A percentile compares a stretch with the other conserved stretches of the same genome.
Conservation (phyloP, 2,888 invertebrate species). For the Tipula helvola region DNA sequence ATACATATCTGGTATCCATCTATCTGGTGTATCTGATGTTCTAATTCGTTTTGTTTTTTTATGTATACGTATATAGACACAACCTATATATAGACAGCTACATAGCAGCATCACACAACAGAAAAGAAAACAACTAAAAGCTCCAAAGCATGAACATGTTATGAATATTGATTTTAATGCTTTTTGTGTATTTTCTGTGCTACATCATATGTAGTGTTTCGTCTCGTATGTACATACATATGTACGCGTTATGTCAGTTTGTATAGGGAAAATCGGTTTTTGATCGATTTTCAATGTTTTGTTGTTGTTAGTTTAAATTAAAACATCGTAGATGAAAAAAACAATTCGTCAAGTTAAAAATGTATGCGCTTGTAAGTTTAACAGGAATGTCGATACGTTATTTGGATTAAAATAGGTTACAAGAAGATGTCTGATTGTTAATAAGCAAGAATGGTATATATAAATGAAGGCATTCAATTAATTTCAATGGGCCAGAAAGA, state of each 20-base stretch:
- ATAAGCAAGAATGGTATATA: no score
- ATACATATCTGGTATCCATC: background rate
- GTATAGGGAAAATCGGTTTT: background rate
- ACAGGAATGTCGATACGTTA: no score
- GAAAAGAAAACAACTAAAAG: background rate
- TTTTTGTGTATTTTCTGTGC: background rate
- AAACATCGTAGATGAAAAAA: background rate
- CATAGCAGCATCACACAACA: background rate
- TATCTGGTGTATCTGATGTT: background rate
- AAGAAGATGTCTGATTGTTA: no score
- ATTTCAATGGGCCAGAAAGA: no score
- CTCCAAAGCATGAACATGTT: background rate
- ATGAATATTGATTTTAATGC: background rate
- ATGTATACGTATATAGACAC: background rate
- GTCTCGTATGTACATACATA: background rate
- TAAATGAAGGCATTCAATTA: no score
- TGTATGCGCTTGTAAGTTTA: no score
- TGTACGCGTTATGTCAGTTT: background rate
- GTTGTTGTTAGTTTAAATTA: background rate
- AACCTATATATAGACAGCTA: background rate
- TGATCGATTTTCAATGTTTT: background rate
- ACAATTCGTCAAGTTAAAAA: background rate
- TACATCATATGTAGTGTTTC: background rate
- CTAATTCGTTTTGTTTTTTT: background rate
- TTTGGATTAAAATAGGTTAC: no score